Evolutionary conservation across 1,140 invertebrate species (phyloP).

Genomic region (Archivesica marissinica): DNA sequence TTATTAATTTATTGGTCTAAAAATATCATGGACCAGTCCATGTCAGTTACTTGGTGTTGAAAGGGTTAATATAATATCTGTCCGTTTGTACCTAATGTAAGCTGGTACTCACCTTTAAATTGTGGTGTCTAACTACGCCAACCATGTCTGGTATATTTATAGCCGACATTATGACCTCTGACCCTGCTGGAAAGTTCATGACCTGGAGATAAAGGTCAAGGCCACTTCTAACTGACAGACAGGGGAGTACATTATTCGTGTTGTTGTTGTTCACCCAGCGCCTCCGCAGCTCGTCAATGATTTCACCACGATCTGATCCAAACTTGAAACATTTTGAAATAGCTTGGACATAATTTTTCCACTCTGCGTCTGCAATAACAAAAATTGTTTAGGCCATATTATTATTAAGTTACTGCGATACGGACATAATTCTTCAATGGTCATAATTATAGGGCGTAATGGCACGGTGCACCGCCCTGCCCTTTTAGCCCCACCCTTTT

Average conservation of each 20-base stretch:
- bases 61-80: too few relatives aligned
- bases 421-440: background rate
- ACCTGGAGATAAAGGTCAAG: conserved; percentile 82
- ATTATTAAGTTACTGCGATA: background rate
- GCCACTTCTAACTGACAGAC: conserved; percentile 81
- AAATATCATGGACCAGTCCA: too few relatives aligned
- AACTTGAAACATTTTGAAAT: conserved; percentile 62
- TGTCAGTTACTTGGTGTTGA: too few relatives aligned
- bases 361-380: conserved; percentile 73
- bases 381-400: background rate
- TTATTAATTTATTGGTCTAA: too few relatives aligned
- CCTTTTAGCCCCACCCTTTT: too few relatives aligned
- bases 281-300: conserved; percentile 70
- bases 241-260: conserved; percentile 77
- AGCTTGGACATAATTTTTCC: conserved; percentile 65
- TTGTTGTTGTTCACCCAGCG: conserved; percentile 77
- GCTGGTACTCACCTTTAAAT: conserved; percentile 67
- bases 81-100: background rate
- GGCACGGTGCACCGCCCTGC: too few relatives aligned
- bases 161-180: conserved; percentile 84
- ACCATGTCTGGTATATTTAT: conserved; percentile 84
- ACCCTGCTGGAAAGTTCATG: conserved; percentile 80
- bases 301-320: conserved; percentile 50
- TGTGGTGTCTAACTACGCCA: conserved; percentile 79
- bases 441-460: too few relatives aligned